These are phyloP conservation scores for Temnothorax curvispinosus DNA, from an alignment of 1,140 invertebrate genomes.

Conservation along the genomic window DNA sequence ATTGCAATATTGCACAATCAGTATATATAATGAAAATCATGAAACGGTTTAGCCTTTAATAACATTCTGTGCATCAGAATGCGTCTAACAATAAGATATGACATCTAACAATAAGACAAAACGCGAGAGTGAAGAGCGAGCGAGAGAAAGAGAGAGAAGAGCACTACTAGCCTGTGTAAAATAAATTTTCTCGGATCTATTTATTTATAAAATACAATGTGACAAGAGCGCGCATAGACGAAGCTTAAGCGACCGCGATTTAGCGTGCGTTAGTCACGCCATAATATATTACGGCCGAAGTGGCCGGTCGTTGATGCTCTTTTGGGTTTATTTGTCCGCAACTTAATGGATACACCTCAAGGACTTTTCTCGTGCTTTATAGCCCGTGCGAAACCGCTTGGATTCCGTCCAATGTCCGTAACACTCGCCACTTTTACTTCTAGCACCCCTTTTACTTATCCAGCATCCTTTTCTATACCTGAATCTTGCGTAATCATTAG, in stretches of 20 bases:
- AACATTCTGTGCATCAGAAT: neutral
- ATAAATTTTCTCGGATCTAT: conserved; percentile 65
- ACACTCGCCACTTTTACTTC: conserved; percentile 67
- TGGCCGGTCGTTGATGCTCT: conserved; percentile 72
- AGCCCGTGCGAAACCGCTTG: conserved; percentile 69
- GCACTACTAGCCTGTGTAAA: neutral
- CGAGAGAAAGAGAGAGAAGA: neutral
- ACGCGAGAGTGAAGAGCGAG: neutral
- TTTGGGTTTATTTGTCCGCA: conserved; percentile 73
- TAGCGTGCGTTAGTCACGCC: conserved; percentile 70
- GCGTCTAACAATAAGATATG: neutral
- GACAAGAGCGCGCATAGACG: conserved; percentile 63
- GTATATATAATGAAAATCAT: neutral
- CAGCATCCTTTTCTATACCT: conserved; percentile 6
- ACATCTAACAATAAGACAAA: neutral
- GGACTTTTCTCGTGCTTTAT: conserved; percentile 72
- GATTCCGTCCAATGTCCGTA: conserved; percentile 69
- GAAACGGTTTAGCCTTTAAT: neutral
- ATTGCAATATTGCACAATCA: neutral
- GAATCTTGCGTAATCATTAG: conserved; percentile 60
- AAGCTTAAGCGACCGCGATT: conserved; percentile 61
- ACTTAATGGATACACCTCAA: conserved; percentile 76
- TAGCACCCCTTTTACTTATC: conserved; percentile 10
- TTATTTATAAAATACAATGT: conserved; percentile 77
- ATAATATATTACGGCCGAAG: conserved; percentile 74